Conservation (phyloP, 2,113 vertebrate genomes). For the western clawed frog (Xenopus tropicalis) region DNA sequence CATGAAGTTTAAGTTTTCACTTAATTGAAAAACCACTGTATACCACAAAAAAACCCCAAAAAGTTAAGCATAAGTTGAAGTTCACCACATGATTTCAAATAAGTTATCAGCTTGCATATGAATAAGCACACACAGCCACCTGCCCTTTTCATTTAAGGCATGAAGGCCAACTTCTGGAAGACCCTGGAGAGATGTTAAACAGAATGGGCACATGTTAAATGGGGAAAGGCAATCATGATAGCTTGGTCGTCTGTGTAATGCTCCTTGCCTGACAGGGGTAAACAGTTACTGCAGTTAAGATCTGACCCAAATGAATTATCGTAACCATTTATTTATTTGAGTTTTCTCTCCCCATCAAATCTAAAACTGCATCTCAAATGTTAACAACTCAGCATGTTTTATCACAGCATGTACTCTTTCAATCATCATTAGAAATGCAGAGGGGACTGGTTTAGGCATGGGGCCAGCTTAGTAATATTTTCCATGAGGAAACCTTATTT, state of each 20-base stretch:
- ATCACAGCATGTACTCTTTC: slow-evolving; percentile 71
- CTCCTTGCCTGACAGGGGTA: slow-evolving; percentile 43
- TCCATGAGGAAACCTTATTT: slow-evolving; percentile 82
- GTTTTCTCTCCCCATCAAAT: slow-evolving; percentile 51
- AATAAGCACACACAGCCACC: slow-evolving; percentile 16
- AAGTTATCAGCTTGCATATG: slow-evolving; percentile 35
- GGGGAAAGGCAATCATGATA: slow-evolving; percentile 49
- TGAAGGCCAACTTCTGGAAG: slow-evolving; percentile 21
- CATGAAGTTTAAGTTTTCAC: too few species aligned
- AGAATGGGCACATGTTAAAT: slow-evolving; percentile 54
- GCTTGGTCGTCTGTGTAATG: slow-evolving; percentile 20
- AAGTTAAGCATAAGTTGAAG: too few species aligned
- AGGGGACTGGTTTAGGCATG: slow-evolving; percentile 71
- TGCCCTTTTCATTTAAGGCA: slow-evolving; percentile 35
- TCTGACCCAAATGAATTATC: slow-evolving; percentile 27
- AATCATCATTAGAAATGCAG: slow-evolving; percentile 77
- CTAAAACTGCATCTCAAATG: slow-evolving; percentile 55
- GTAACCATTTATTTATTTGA: slow-evolving; percentile 40
- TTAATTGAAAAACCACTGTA: too few species aligned
- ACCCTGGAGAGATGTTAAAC: slow-evolving; percentile 28
- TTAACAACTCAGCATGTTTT: slow-evolving; percentile 77
- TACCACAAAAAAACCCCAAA: too few species aligned
- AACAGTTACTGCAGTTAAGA: slow-evolving; percentile 40
- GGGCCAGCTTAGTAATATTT: slow-evolving; percentile 85
- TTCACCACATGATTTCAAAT: slow-evolving; percentile 16